Evolutionary conservation across 1,140 invertebrate species (phyloP).

Genomic region (Ceratina australensis): DNA sequence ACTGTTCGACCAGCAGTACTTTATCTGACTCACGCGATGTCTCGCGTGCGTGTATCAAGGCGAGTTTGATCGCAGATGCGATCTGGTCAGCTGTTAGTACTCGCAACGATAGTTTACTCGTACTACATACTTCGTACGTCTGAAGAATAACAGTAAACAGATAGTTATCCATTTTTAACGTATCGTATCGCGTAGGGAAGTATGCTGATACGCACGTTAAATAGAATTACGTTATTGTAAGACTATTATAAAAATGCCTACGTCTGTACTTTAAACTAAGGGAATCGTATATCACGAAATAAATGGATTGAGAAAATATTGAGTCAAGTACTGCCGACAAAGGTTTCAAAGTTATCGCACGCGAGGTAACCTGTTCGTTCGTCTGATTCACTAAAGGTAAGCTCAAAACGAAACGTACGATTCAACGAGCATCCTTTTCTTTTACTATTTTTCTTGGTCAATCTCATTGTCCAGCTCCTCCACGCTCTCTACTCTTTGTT

Average conservation of each 20-base stretch:
- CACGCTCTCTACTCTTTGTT: too few relatives aligned
- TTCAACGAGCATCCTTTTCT: too few relatives aligned
- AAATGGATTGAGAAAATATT: constrained; percentile 44
- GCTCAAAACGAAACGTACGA: neutral
- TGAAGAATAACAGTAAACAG: too few relatives aligned
- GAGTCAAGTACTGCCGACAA: constrained; percentile 55
- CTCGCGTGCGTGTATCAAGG: neutral
- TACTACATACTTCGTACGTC: too few relatives aligned
- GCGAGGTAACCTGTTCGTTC: constrained; percentile 34
- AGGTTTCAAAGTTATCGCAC: constrained; percentile 41
- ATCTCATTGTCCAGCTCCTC: neutral
- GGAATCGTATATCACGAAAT: constrained; percentile 11
- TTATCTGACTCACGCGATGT: too few relatives aligned
- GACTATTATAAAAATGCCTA: too few relatives aligned
- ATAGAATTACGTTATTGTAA: neutral
- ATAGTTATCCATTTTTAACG: too few relatives aligned
- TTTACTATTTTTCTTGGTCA: neutral
- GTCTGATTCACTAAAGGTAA: constrained; percentile 23
- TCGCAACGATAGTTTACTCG: neutral
- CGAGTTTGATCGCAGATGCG: constrained; percentile 17
- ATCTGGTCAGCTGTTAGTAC: neutral
- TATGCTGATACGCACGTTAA: neutral
- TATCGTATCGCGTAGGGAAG: too few relatives aligned
- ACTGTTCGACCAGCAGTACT: too few relatives aligned
- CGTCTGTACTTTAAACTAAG: too few relatives aligned